A percentile compares a stretch with the other conserved stretches of the same genome.
These are phyloP conservation scores for Euura saliciscinereae DNA, from an alignment of 1,140 invertebrate species.

Conservation along the genomic window DNA sequence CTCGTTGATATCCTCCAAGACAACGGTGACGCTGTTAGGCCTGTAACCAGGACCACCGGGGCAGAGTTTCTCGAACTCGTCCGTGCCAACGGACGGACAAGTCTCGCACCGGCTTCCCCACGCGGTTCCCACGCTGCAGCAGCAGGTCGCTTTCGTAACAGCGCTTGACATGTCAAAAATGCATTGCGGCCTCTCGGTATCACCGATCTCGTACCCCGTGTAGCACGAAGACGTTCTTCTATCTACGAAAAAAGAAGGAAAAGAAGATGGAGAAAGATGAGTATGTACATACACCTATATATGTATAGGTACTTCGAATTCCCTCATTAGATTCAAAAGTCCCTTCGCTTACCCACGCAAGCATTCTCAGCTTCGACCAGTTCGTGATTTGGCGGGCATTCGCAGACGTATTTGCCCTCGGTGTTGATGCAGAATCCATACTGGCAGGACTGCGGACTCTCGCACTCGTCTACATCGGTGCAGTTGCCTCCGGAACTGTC, in stretches of 20 bases:
- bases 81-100: constrained; percentile 74
- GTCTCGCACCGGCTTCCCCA: constrained; percentile 85
- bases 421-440: constrained; percentile 84
- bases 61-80: constrained; percentile 80
- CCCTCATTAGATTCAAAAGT: not conserved
- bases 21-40: constrained; percentile 80
- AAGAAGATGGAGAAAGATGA: not conserved
- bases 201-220: constrained; percentile 40
- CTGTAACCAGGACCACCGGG: constrained; percentile 84
- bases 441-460: constrained; percentile 74
- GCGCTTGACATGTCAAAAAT: constrained; percentile 47
- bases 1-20: constrained; percentile 84
- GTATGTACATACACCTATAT: too few species aligned
- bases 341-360: constrained; percentile 67
- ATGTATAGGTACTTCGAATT: not conserved
- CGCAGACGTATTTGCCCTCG: constrained; percentile 81
- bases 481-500: constrained; percentile 78
- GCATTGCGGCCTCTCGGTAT: constrained; percentile 45
- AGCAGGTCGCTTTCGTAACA: constrained; percentile 82
- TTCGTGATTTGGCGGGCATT: constrained; percentile 76
- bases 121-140: constrained; percentile 83
- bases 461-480: constrained; percentile 86
- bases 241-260: constrained; percentile 62
- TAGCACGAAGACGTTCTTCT: constrained; percentile 81
- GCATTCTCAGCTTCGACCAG: constrained; percentile 70